Conservation (phyloP, 1,140 invertebrate species). For the Leptestheria dahalacensis region DNA sequence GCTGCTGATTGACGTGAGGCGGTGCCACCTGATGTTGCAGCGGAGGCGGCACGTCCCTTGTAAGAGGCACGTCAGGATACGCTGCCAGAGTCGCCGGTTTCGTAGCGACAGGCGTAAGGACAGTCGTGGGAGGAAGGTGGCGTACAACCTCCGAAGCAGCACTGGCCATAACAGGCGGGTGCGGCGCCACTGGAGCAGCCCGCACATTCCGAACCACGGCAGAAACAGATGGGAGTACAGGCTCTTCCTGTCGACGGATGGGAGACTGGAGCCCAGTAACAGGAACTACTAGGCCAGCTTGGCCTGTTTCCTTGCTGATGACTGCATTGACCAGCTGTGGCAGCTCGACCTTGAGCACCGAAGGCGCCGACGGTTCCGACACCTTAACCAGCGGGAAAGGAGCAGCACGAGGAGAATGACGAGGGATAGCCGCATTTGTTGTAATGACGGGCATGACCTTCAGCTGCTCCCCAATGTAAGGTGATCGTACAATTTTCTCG, state of each 20-base stretch:
- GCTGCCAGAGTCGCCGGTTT: slow-evolving; percentile 1
- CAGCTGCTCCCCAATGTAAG: background rate
- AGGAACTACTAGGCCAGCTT: slow-evolving; percentile 49
- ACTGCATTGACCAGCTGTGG: slow-evolving; percentile 16
- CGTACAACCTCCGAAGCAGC: slow-evolving; percentile 4
- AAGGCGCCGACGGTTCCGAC: background rate
- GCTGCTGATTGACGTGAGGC: slow-evolving; percentile 18
- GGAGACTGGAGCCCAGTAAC: slow-evolving; percentile 56
- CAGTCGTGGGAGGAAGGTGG: slow-evolving; percentile 9
- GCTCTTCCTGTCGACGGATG: slow-evolving; percentile 6
- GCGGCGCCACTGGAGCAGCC: background rate
- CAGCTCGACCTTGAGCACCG: slow-evolving; percentile 23
- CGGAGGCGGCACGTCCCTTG: slow-evolving; percentile 16
- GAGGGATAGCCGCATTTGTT: background rate
- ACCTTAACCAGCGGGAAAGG: background rate
- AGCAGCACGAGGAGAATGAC: background rate
- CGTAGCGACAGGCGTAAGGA: slow-evolving; percentile 9
- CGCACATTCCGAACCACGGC: slow-evolving; percentile 1
- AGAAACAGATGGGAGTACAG: background rate
- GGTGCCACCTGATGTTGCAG: slow-evolving; percentile 10
- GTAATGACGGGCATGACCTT: background rate
- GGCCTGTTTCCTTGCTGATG: slow-evolving; percentile 7
- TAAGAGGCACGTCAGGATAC: slow-evolving; percentile 6
- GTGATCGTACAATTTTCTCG: background rate
- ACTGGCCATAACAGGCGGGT: background rate